A percentile compares a stretch with the other conserved stretches of the same genome.
These are phyloP conservation scores for Saturnia pavonia DNA, from an alignment of 2,888 invertebrate genomes.

Conservation along the genomic window DNA sequence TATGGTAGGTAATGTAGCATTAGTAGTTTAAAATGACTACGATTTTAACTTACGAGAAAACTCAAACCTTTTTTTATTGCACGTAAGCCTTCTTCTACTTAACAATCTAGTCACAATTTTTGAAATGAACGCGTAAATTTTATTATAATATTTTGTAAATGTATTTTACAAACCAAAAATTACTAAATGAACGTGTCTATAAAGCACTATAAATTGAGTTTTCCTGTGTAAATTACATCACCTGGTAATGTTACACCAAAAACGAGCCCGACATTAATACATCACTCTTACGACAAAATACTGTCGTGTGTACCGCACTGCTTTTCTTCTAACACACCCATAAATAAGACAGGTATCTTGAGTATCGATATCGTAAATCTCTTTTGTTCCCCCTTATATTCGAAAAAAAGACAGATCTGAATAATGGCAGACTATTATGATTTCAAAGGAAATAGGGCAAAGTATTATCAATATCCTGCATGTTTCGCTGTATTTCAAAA, in stretches of 20 bases:
- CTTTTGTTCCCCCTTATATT: conserved; percentile 1
- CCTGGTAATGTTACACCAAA: not conserved
- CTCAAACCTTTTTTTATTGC: not conserved
- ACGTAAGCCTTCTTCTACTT: not conserved
- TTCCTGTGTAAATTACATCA: not conserved
- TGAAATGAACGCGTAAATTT: not conserved
- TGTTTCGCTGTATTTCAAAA: not conserved
- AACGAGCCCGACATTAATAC: conserved; percentile 10
- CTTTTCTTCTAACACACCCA: conserved; percentile 6
- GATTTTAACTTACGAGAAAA: not conserved
- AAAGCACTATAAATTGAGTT: not conserved
- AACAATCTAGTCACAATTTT: not conserved
- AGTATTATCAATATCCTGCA: conserved; percentile 3
- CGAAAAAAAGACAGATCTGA: conserved; percentile 15
- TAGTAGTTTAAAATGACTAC: not conserved
- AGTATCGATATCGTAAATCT: not conserved
- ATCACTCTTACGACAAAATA: conserved; percentile 6
- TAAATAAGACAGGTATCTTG: conserved; percentile 14
- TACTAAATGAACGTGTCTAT: too few relatives aligned
- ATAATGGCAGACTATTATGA: conserved; percentile 19
- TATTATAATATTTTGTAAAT: too few relatives aligned
- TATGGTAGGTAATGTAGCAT: not conserved
- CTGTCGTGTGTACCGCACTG: conserved; percentile 1
- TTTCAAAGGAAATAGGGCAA: conserved; percentile 7
- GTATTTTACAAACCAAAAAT: too few relatives aligned